Evolutionary conservation across 2,888 invertebrate species (phyloP).

Genomic region (Ecliptopera silaceata): DNA sequence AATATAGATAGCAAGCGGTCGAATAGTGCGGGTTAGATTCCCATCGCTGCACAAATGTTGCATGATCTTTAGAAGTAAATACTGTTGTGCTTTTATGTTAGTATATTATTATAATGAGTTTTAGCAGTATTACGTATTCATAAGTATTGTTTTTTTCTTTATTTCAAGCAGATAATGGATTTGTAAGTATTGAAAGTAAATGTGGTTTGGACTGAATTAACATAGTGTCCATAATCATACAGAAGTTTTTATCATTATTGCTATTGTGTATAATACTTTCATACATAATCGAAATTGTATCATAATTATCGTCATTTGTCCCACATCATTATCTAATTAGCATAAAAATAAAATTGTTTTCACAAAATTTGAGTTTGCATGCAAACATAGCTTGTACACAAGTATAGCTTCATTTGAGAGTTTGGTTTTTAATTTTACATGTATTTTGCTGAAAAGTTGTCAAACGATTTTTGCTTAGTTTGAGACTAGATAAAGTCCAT

Average conservation of each 20-base stretch:
- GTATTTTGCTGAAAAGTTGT: too few relatives aligned
- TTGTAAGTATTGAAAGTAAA: constrained; percentile 54
- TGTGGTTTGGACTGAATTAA: constrained; percentile 30
- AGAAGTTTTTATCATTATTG: neutral
- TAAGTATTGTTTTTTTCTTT: constrained; percentile 45
- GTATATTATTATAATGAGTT: neutral
- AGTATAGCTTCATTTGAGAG: too few relatives aligned
- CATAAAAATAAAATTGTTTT: neutral
- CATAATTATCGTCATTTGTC: neutral
- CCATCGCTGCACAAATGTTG: too few relatives aligned
- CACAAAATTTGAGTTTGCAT: neutral
- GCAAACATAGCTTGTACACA: too few relatives aligned
- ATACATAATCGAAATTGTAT: neutral
- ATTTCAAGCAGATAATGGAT: constrained; percentile 56
- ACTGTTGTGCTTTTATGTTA: neutral
- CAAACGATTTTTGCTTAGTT: too few relatives aligned
- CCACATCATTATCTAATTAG: constrained; percentile 1
- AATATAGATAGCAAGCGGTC: too few relatives aligned
- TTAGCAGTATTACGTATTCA: neutral
- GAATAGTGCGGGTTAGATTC: too few relatives aligned
- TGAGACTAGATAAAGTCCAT: too few relatives aligned
- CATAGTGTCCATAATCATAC: constrained; percentile 13
- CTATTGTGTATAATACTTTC: constrained; percentile 4
- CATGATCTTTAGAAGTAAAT: too few relatives aligned
- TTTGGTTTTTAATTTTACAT: too few relatives aligned